Conservation (phyloP, 2,797 vertebrate genomes). For the Chromobotia macracanthus region DNA sequence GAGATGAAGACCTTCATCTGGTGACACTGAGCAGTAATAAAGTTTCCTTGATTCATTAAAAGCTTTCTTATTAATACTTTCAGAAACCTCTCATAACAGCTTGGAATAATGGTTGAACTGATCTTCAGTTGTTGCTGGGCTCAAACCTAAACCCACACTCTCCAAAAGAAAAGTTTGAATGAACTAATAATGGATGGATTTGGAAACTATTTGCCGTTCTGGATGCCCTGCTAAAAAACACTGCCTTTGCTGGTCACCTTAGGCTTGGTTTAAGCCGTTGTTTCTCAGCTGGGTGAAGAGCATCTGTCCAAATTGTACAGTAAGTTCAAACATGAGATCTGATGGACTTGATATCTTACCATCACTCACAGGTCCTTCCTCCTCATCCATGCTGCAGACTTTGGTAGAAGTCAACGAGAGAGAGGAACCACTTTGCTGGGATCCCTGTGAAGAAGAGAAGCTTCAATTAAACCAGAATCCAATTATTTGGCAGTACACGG, state of each 20-base stretch:
- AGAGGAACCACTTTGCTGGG: slow-evolving; percentile 93
- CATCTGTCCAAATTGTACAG: background rate
- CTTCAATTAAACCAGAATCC: background rate
- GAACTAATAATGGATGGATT: background rate
- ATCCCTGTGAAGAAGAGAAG: slow-evolving; percentile 78
- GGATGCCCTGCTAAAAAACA: background rate
- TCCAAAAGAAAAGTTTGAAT: background rate
- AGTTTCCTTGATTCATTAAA: too few species aligned
- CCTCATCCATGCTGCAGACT: slow-evolving; percentile 97
- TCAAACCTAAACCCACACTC: background rate
- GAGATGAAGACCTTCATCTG: slow-evolving; percentile 5
- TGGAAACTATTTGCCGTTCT: background rate
- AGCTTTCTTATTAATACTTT: background rate
- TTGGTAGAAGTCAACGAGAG: slow-evolving; percentile 95
- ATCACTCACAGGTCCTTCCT: slow-evolving; percentile 85
- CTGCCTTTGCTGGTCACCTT: too few species aligned
- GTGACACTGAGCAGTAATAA: background rate
- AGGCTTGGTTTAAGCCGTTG: background rate
- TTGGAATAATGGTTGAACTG: background rate
- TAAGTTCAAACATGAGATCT: background rate
- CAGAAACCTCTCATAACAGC: background rate
- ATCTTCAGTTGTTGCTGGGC: background rate
- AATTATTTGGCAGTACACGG: background rate
- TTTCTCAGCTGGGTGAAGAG: background rate
- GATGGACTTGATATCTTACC: slow-evolving; percentile 66